A percentile compares a stretch with the other conserved stretches of the same genome.
Conservation (phyloP, 2,113 vertebrate species). For the Erythrocercus mccallii region DNA sequence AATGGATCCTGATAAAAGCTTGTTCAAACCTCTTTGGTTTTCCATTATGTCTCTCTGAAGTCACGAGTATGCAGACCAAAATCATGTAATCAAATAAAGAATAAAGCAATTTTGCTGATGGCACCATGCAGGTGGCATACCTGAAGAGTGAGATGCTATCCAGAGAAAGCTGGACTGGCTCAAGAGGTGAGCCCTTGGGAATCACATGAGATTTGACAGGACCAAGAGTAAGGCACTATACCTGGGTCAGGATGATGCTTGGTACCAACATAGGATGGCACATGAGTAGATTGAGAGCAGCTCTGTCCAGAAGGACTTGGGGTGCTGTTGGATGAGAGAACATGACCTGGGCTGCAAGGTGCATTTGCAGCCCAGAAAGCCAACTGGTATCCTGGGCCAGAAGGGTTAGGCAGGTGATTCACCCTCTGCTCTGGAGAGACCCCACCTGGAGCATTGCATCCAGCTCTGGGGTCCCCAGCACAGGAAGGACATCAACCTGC, state of each 20-base stretch:
- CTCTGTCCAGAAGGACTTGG: background rate
- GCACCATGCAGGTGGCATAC: too few species aligned
- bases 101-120: background rate
- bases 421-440: background rate
- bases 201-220: background rate
- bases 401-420: background rate
- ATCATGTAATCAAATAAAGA: background rate
- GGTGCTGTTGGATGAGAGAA: background rate
- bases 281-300: background rate
- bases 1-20: background rate
- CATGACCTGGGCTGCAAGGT: background rate
- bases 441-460: background rate
- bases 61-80: background rate
- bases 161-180: background rate
- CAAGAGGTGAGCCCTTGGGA: background rate
- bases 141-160: background rate
- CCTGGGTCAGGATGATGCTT: accelerated
- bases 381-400: background rate
- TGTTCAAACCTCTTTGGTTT: background rate
- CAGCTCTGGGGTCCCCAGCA: background rate
- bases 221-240: background rate
- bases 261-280: background rate
- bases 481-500: background rate
- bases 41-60: background rate
- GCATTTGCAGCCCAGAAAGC: background rate